phyloP scores from a whole-genome alignment of 2,113 vertebrate species.

The Trogon surrucura region DNA sequence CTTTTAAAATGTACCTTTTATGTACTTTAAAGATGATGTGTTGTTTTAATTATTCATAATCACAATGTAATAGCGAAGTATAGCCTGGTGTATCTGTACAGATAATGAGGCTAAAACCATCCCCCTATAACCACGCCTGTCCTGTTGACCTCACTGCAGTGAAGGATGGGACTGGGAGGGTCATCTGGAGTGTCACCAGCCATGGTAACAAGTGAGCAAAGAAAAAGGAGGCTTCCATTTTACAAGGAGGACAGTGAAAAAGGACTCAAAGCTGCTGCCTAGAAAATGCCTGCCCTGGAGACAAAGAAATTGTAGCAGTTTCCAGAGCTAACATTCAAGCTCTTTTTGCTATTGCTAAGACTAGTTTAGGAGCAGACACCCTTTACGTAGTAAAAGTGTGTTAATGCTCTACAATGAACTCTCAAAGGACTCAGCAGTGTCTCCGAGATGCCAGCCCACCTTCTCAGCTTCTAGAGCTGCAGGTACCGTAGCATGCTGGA shows the following conservation, averaged over 20 bases:
- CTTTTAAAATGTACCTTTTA: background rate
- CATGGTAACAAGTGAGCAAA: rapidly evolving
- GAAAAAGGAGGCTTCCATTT: background rate
- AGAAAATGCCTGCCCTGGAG: background rate
- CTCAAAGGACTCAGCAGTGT: background rate
- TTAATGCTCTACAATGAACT: background rate
- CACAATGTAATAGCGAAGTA: background rate
- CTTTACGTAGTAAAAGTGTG: background rate
- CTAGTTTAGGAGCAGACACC: background rate
- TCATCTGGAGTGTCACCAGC: background rate
- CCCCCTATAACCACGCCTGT: rapidly evolving
- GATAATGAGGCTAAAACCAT: background rate
- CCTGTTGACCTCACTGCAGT: background rate
- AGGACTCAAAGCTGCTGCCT: background rate
- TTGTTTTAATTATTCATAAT: background rate
- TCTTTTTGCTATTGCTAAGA: background rate
- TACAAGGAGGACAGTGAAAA: background rate
- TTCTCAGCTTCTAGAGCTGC: background rate
- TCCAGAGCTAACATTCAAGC: background rate
- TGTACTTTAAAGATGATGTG: background rate
- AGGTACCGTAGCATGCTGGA: background rate
- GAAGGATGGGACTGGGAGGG: background rate
- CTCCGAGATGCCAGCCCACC: background rate
- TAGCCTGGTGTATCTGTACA: background rate
- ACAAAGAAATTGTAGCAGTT: background rate